These are phyloP conservation scores for Fulmarus glacialis DNA, from an alignment of 2,113 vertebrate species.

Conservation along the genomic window DNA sequence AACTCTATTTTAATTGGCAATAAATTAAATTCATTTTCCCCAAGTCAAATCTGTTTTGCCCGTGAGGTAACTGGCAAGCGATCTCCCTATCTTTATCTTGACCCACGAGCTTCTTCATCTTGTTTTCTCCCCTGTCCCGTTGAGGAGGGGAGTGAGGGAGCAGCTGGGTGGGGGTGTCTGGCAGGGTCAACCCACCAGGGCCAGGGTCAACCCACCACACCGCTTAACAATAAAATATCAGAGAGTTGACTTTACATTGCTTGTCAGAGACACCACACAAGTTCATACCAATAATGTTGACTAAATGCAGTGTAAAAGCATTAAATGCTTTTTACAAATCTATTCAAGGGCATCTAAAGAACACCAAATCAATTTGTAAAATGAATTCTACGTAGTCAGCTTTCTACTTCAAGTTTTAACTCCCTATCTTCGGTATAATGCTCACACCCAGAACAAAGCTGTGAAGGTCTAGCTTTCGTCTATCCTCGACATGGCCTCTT, in stretches of 20 bases:
- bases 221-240: not conserved
- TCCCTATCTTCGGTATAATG: not conserved
- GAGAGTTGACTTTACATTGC: not conserved
- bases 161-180: not conserved
- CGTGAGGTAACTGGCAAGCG: rapidly evolving
- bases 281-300: not conserved
- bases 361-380: not conserved
- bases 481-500: not conserved
- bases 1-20: not conserved
- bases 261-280: not conserved
- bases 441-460: not conserved
- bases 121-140: not conserved
- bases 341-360: not conserved
- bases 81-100: not conserved
- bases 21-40: not conserved
- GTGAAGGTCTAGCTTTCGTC: not conserved
- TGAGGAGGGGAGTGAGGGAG: not conserved
- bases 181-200: not conserved
- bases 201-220: not conserved
- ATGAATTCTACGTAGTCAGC: not conserved
- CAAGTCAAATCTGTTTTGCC: not conserved
- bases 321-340: not conserved
- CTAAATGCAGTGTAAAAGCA: not conserved
- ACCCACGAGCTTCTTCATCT: not conserved
- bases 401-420: not conserved